Base-by-base conservation (phyloP, 1,140 invertebrate species). In the Danaus melanippus region DNA sequence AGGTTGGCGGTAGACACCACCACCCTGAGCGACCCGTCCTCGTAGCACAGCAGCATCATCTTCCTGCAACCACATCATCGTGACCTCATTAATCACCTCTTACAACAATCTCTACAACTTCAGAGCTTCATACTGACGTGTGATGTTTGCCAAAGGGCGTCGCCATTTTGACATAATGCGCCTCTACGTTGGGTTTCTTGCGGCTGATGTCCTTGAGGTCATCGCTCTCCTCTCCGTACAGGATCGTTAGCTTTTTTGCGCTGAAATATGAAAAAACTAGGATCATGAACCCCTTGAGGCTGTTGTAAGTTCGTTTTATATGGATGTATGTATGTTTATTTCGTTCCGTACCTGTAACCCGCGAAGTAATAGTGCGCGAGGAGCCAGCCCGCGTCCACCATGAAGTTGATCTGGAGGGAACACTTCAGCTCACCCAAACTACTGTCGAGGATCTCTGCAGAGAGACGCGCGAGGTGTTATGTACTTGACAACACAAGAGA, bases 1-100 rank as follows among this genome's bases (percentile, higher is more conserved):
- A 98, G 85, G 89, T 99, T 99, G 0, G 96, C 96, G 0, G 97
- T 98, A 2, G 94, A 96, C 12, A 99, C 91, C 5, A 98, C 91
- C 44, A 98, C 91, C 52, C 96, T 88, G 41, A 98, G 81, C 2
- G 94, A 94, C 9, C 90, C 89, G 76, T 97, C 93, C 74, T 91
- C 92, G 66, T 97, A 95, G 32, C 93, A 90, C 1, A 98, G 87
- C 32, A 98, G 88, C 88, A 96, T 96, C 90, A 98, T 92, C 89
- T 98, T 98, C 1, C 93, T 94, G 75, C 42, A 69, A 52, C 40
- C 12, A 41, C 10, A 47, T 5, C 15, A 40, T 10, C 32, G 3
- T 42, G 32, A 45, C 6, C n/a, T n/a, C n/a, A n/a, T n/a, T n/a
- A n/a, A n/a, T n/a, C n/a, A n/a, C n/a, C n/a, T n/a, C n/a, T n/a